These are phyloP conservation scores for Hypercompe scribonia DNA, from an alignment of 2,888 invertebrate species.

Conservation along the genomic window DNA sequence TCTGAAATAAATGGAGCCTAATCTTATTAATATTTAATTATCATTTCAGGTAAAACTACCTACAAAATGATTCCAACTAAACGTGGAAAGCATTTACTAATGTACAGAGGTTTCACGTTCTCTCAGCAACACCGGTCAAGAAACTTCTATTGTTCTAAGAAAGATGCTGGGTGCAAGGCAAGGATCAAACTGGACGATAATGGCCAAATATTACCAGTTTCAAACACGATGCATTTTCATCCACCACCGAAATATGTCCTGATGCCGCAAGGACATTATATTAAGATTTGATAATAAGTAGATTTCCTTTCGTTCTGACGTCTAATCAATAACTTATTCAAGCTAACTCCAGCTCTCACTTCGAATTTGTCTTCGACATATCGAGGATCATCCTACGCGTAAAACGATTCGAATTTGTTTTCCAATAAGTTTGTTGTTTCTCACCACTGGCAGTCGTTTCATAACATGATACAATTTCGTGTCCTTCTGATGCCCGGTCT, in stretches of 20 bases:
- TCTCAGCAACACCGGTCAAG: conserved; percentile 47
- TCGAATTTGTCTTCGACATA: not conserved
- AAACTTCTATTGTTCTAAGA: conserved; percentile 60
- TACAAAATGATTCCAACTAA: conserved; percentile 61
- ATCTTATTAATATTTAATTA: no score
- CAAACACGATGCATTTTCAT: conserved; percentile 33
- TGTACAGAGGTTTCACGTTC: conserved; percentile 58
- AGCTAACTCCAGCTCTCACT: no score
- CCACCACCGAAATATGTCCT: conserved; percentile 39
- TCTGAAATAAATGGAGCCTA: no score
- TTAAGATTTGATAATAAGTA: conserved; percentile 39
- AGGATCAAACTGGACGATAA: conserved; percentile 54
- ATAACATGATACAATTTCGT: not conserved
- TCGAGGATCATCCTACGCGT: not conserved
- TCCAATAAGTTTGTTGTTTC: not conserved
- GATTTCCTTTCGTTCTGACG: no score
- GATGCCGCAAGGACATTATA: conserved; percentile 36
- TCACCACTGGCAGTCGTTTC: not conserved
- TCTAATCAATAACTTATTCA: no score
- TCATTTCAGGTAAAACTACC: conserved; percentile 26
- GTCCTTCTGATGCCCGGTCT: not conserved
- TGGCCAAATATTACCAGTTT: conserved; percentile 45
- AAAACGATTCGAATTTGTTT: not conserved
- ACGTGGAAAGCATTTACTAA: conserved; percentile 56
- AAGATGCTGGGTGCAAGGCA: conserved; percentile 58